Evolutionary conservation across 35 echinoderm and acorn worm genomes (phyloP).

Genomic region (Hemicentrotus pulcherrimus): DNA sequence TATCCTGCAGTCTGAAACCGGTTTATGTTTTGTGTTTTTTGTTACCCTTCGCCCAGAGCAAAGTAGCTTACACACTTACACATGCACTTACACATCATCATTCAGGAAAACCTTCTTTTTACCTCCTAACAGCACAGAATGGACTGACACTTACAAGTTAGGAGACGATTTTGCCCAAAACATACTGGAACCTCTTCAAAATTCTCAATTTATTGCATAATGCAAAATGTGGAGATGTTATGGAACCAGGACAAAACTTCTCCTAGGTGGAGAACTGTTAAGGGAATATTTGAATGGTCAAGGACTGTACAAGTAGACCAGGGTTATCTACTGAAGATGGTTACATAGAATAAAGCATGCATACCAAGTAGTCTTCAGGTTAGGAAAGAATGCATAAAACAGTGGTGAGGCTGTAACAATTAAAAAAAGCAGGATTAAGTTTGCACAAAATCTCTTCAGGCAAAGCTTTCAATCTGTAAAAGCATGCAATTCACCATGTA

Average conservation of each 20-base stretch:
- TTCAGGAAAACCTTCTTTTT: no score
- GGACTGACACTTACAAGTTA: not conserved
- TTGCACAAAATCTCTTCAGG: no score
- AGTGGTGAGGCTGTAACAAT: no score
- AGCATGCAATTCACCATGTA: no score
- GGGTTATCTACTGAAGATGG: not conserved
- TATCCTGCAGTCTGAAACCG: no score
- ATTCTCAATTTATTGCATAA: not conserved
- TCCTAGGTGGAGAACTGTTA: not conserved
- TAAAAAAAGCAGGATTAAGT: no score
- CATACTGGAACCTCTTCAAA: not conserved
- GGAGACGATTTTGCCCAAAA: not conserved
- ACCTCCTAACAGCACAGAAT: not conserved
- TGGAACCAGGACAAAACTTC: not conserved
- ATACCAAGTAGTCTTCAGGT: not conserved
- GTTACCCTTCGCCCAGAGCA: not conserved
- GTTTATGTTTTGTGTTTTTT: no score
- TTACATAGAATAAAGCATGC: not conserved
- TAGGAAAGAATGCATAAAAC: no score
- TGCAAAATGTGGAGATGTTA: not conserved
- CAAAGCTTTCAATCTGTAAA: no score
- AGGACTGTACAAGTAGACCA: not conserved
- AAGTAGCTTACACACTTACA: not conserved
- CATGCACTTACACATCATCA: no score
- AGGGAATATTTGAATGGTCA: not conserved